Evolutionary conservation across 2,888 invertebrate species (phyloP), one percentile per base, ranked within the genome.

Genomic region (Eristalis intricaria): DNA sequence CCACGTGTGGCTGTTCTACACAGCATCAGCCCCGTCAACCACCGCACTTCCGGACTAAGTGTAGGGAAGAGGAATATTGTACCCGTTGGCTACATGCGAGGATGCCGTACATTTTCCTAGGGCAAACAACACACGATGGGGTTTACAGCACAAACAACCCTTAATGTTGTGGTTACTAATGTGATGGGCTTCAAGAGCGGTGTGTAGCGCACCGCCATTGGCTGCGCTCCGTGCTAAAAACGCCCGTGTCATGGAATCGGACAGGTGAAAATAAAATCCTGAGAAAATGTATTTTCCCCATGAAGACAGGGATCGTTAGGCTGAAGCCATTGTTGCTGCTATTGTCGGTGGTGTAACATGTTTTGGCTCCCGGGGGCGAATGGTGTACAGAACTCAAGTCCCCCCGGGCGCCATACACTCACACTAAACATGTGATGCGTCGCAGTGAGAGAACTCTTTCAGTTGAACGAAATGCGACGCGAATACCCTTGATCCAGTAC

Each of bases 261-360:
- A 83, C 86, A 87, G 86, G 82, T 86, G 78, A 83, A 74, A 75
- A 75, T 86, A 75, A 86, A 86, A 75, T 71, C 83, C 65, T 32
- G 58, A 75, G 74, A 66, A 87, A 87, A 75, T 75, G 69, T 78
- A 73, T 77, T 76, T 75, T 85, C 69, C 69, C 81, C 73, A 76
- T 58, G 66, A 40, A 78, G 70, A 78, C 63, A 50, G 61, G 73
- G 35, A 56, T 66, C 80, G 65, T 80, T 70, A 63, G 71, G 60
- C 56, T 38, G 79, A 19, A 8, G 50, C 50, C 19, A 50, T 50
- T 50, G 19, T 50, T 50, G 43, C 40, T 40, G 68, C 58, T 50
- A 15, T n/a, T 65, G 71, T 64, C 63, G 68, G 61, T 70, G 50
- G n/a, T 81, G 35, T 69, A 35, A 66, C 68, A 77, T 85, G 56